Base-by-base conservation (phyloP, 2,797 vertebrate genomes). In the Eospalax fontanierii region DNA sequence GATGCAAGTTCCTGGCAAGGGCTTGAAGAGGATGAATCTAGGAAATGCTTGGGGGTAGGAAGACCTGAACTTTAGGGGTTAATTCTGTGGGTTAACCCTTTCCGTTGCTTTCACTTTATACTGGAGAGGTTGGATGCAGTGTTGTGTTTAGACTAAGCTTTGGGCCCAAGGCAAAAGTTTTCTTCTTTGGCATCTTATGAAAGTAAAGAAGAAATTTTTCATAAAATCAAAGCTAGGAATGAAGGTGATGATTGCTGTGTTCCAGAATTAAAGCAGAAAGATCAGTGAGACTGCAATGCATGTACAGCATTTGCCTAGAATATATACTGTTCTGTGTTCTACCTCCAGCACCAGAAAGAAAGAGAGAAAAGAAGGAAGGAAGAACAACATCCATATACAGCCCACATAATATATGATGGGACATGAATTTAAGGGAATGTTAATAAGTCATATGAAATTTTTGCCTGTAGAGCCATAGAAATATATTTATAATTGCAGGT, bases 151-250 rank as follows among this genome's bases (percentile, higher is more conserved):
- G 3, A 59, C 35, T 30, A 92, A 21, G 21, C 46, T 84, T 89
- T 79, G 35, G 30, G 21, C 8, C 76, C 50, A 59, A 70, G 40
- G 7, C 19, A 28, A 75, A 61, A 28, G 61, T 38, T 84, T 76
- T 80, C 18, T 65, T 46, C 81, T 91, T 65, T 89, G 54, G 46
- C 57, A 82, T 1, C 71, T 74, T 76, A 22, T 93, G 19, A 54
- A 95, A 89, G 68, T 50, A 40, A 63, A 54, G 12, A 63, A 54
- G 12, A 86, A 78, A 46, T 33, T 28, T 33, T 61, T 38, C 43
- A 66, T 59, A 80, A 85, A 93, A 76, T 40, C 92, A 40, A 96
- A 84, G 54, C 89, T 73, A 83, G 30, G 6, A 93, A 94, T 81
- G 71, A 81, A 87, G 83, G 87, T 50, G 71, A 84, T 61, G 46